Evolutionary conservation across 2,888 invertebrate genomes (phyloP), one percentile per base, ranked within the genome.

Genomic region (Baccha elongata): DNA sequence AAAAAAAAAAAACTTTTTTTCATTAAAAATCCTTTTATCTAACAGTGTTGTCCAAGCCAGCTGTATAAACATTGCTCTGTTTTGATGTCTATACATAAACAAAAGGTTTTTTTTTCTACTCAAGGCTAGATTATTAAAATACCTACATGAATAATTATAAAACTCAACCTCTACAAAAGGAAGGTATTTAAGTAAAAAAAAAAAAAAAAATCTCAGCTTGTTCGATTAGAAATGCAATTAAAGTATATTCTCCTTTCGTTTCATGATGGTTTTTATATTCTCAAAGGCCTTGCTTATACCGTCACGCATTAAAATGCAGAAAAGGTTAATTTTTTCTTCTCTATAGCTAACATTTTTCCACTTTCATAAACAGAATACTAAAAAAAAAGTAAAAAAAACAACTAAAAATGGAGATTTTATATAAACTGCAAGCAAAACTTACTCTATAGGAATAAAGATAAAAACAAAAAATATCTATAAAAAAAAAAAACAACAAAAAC

Each of bases 221-320:
- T 53, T 75, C 62, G 37, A 46, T 68, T 62, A 68, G 75, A 75
- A 75, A 75, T 69, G 44, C 68, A 75, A 75, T 68, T 68, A 62
- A 53, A 62, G 37, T 32, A 29, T 32, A 29, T 37, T n/a, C 46
- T 53, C 53, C 44, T n/a, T 15, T 15, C 23, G 37, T 52, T 52
- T 53, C 35, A 62, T 29, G 46, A 62, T 29, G 46, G 60, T 32
- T 52, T 67, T 67, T 19, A n/a, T n/a, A n/a, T 37, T 53, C 60
- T 67, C 68, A 62, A 68, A 68, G 75, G 75, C 68, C 37, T 60
- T 21, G 21, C 37, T 60, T 21, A 44, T 8, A 44, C 32, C 75
- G 26, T 48, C 44, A 62, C 68, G 67, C 74, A 62, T 74, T 74
- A 67, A 58, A 74, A 58, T 74, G 58, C 65, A 60, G n/a, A 73